These are phyloP conservation scores for Ondatra zibethicus DNA, from an alignment of 2,113 vertebrate genomes.

Conservation along the genomic window DNA sequence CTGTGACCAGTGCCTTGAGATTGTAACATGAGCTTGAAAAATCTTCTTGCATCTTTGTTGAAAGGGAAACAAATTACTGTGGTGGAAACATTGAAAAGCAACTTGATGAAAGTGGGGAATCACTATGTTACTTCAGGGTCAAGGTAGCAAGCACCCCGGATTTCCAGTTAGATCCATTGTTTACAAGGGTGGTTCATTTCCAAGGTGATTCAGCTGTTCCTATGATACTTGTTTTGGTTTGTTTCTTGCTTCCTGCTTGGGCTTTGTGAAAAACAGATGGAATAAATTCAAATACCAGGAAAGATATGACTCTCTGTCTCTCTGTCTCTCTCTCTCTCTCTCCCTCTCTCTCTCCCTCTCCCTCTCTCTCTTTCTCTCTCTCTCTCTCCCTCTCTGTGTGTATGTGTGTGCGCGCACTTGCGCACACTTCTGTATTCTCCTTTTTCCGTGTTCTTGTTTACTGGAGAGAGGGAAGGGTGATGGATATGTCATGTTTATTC, in stretches of 20 bases:
- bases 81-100: not conserved
- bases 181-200: not conserved
- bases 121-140: not conserved
- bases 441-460: not conserved
- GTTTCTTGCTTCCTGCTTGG: not conserved
- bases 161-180: not conserved
- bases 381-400: too few relatives aligned
- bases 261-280: not conserved
- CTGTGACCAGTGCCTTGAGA: not conserved
- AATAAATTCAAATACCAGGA: not conserved
- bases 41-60: not conserved
- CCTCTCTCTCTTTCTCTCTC: too few relatives aligned
- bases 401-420: too few relatives aligned
- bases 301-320: not conserved
- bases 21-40: not conserved
- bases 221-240: not conserved
- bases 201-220: not conserved
- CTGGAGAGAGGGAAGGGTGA: not conserved
- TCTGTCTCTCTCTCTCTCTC: too few relatives aligned
- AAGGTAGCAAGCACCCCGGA: not conserved
- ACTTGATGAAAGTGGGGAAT: not conserved
- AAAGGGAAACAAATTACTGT: not conserved
- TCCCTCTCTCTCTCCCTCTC: too few relatives aligned
- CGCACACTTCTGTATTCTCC: not conserved
- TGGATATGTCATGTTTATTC: constrained; percentile 23